Base-by-base conservation (phyloP, 1,140 invertebrate species). In the Arctopsyche grandis region DNA sequence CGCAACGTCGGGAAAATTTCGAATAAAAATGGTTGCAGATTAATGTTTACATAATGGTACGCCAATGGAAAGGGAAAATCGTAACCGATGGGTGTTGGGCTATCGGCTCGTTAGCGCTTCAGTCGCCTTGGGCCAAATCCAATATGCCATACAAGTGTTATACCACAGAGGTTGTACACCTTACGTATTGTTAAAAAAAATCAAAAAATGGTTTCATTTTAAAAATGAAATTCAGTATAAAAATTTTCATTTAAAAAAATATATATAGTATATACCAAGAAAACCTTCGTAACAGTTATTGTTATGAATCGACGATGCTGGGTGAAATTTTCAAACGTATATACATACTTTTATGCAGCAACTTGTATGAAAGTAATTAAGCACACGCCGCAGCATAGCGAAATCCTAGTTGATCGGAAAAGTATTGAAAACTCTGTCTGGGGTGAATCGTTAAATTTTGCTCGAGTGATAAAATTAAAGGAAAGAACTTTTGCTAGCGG, bases 81-180 rank as follows among this genome's bases (percentile, higher is more conserved):
- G 78, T 26, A 66, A 26, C 71, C 24, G 44, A 74, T 74, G 44
- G 71, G 43, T 74, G 44, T 26, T 43, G 44, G 73, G 58, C 79
- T 80, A 77, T 44, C 75, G 74, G 52, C 69, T 80, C 75, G 79
- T 80, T 80, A 80, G 69, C 69, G 79, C 79, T 74, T 77, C 73
- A 69, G 79, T 75, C 14, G 79, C 79, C 79, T 73, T 73, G 52
- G 79, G 79, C 48, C 48, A 76, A 73, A 73, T 80, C 75, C 79
- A 77, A 80, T 77, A 80, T 77, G 63, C 29, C 70, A 75, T 71
- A 58, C 29, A 52, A 56, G 63, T 69, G 78, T 38, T 44, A 14
- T 43, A 38, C 73, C 21, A 12, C 46, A 44, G 12, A 21, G 21
- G 26, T 66, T 5, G 9, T 5, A 75, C n/a, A 48, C 79, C 66